These are phyloP conservation scores for Aphrocallistes beatrix DNA, from an alignment of 37 sponge, comb jelly and placozoan species.

Conservation along the genomic window DNA sequence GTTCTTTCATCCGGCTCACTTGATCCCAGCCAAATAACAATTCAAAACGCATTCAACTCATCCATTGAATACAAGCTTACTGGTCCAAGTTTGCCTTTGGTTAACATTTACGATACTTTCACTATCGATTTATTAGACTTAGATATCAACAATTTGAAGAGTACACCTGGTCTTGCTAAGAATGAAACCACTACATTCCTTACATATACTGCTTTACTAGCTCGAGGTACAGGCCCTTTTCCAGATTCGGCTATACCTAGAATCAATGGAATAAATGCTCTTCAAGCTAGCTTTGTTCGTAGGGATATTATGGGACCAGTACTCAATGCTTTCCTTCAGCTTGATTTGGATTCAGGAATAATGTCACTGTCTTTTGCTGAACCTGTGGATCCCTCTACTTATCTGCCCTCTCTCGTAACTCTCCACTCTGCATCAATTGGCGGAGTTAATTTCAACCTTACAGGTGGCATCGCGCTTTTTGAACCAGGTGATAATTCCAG, in stretches of 20 bases:
- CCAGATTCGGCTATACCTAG: constrained; percentile 31
- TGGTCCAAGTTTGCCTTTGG: background rate
- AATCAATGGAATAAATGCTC: constrained; percentile 53
- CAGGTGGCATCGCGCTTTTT: constrained; percentile 48
- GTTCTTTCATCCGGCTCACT: constrained; percentile 25
- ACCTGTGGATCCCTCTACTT: constrained; percentile 63
- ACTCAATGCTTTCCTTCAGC: constrained; percentile 25
- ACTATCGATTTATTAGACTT: constrained; percentile 27
- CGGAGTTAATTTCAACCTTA: constrained; percentile 37
- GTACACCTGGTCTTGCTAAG: constrained; percentile 51
- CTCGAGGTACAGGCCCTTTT: constrained; percentile 25
- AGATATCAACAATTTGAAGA: constrained; percentile 52
- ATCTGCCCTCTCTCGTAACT: constrained; percentile 26
- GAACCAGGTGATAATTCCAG: constrained; percentile 31
- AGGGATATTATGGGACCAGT: constrained; percentile 41
- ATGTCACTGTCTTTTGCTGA: constrained; percentile 55
- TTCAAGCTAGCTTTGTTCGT: constrained; percentile 51
- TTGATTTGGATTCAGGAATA: constrained; percentile 52
- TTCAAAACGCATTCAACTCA: constrained; percentile 57
- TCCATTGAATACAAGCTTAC: constrained; percentile 40
- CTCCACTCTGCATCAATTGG: constrained; percentile 30
- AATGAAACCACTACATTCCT: constrained; percentile 49
- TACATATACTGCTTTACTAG: constrained; percentile 23
- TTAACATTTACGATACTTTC: background rate
- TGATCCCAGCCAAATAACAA: constrained; percentile 23